Base-by-base conservation (phyloP, 1,140 invertebrate species). In the Solen grandis region DNA sequence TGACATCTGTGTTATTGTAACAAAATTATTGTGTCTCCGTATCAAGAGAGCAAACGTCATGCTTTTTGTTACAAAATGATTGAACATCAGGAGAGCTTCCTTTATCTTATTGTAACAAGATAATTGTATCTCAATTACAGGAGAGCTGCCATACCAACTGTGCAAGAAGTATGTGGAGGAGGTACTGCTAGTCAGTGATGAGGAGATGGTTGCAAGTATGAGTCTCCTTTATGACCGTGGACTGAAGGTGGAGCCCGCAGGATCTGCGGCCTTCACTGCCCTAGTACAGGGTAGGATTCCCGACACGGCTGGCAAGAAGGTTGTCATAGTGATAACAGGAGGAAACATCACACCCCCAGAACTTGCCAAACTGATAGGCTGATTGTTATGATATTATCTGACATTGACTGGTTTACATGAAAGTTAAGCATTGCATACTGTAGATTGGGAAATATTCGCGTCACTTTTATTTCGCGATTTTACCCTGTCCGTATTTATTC, bases 241-340 rank as follows among this genome's bases (percentile, higher is more conserved):
- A 31, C 75, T 91, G 29, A 85, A 88, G n/a, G 90, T 87, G 0
- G 90, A 91, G 77, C 89, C 89, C 1, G 88, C 89, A 8, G 90
- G 89, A n/a, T 82, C 84, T 77, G 90, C 90, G 33, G 90, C 87
- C 13, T 84, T 90, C 74, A 88, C 89, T 14, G 89, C 90, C 13
- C 59, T 91, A 0, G 31, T 89, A 14, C 59, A 63, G 33, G 75
- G 79, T 8, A 85, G 87, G 22, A 85, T 91, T 19, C 89, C 89
- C 27, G 82, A 90, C 57, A 70, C 87, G 46, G 65, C 73, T 25
- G 85, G 82, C 5, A 90, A 89, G 73, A 90, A 88, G 41, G 87
- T 91, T 14, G 85, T 90, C 22, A 84, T 90, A 14, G 83, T 90
- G 14, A 50, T 90, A 1, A 89, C 87, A 14, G 90, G 89, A 14